Evolutionary conservation across 2,797 vertebrate species (phyloP).

Genomic region (Tinamus major): DNA sequence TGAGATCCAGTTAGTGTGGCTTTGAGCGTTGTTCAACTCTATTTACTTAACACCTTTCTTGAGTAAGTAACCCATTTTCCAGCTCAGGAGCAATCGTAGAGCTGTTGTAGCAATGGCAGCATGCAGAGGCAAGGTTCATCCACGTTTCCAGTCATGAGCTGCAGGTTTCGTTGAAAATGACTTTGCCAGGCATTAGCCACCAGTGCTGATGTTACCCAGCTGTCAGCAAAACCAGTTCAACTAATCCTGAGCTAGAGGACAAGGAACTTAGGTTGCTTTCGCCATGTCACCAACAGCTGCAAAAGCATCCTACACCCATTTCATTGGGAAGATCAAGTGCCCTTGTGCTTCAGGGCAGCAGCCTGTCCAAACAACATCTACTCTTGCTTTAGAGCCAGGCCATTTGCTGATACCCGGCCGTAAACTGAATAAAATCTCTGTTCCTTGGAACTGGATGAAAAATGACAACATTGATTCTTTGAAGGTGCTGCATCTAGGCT

Average conservation of each 20-base stretch:
- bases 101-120: background rate
- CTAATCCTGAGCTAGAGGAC: background rate
- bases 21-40: background rate
- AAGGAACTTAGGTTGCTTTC: background rate
- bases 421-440: background rate
- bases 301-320: background rate
- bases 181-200: background rate
- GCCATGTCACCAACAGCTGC: accelerated
- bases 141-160: background rate
- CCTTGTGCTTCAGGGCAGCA: background rate
- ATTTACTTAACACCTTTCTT: background rate
- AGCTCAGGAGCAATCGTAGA: background rate
- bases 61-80: background rate
- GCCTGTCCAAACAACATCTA: background rate
- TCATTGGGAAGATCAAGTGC: background rate
- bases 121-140: background rate
- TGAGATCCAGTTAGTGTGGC: background rate
- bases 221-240: background rate
- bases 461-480: background rate
- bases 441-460: background rate
- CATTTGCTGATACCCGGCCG: accelerated
- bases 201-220: background rate
- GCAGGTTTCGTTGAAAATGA: background rate
- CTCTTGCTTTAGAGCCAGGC: background rate
- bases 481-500: background rate